These are phyloP conservation scores for Ashinkailepas kermadecensis DNA, from an alignment of 2,888 invertebrate genomes.

Conservation along the genomic window DNA sequence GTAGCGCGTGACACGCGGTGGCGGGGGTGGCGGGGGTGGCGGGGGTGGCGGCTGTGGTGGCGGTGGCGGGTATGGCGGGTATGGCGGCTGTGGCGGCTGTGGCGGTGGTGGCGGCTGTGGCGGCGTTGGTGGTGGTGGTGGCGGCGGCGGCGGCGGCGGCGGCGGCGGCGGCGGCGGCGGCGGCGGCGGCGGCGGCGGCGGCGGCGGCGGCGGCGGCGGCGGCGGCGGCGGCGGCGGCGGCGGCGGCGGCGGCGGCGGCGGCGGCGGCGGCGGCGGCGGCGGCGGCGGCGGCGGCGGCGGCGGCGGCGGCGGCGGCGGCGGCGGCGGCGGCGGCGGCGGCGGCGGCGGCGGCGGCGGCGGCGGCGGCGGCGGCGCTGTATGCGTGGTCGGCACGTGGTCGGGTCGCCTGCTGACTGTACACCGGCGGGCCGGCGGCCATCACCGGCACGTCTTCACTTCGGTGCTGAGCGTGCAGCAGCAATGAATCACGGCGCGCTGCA, in stretches of 20 bases:
- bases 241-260: background rate
- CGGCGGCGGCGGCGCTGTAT: background rate
- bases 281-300: background rate
- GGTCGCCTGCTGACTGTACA: background rate
- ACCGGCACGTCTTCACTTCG: too few relatives aligned
- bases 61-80: too few relatives aligned
- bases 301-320: background rate
- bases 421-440: too few relatives aligned
- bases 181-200: background rate
- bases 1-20: too few relatives aligned
- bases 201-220: background rate
- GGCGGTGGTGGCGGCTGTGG: background rate
- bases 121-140: too few relatives aligned
- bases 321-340: background rate
- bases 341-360: background rate
- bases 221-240: background rate
- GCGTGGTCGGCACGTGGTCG: background rate
- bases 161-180: background rate
- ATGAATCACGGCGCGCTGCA: background rate
- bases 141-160: background rate
- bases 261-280: background rate
- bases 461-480: background rate
- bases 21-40: background rate
- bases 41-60: background rate
- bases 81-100: background rate